Base-by-base conservation (phyloP, 2,113 vertebrate species). In the Drymodes brunneopygia region DNA sequence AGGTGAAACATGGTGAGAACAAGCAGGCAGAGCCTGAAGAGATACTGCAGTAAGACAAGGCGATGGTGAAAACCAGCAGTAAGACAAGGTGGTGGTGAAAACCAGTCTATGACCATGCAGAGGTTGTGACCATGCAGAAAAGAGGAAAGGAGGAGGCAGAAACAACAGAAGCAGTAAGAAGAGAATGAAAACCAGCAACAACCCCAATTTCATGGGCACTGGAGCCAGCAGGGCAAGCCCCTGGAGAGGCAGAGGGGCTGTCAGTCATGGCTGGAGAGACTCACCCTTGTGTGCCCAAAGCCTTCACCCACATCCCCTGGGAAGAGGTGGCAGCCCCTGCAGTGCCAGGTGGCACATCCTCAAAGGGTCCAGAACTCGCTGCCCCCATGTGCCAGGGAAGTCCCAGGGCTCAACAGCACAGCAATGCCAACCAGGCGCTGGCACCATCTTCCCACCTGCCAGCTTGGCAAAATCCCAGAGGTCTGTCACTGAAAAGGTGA, bases 361-460 rank as follows among this genome's bases (percentile, higher is more conserved):
- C 31, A 22, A 11, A 38, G 56, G 33, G 38, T 18, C 47, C 66
- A 35, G 70, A 35, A 6, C 44, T 24, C 0, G 0, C 77, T n/a
- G 58, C 11, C 31, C 45, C 18, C 21, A 4, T 0, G 3, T 1
- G 14, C 67, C 9, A 2, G 44, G 35, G 61, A 31, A 89, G 47
- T 10, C 16, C 23, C 0, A 0, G 40, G 53, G 57, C 48, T 79
- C 53, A 38, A 40, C 29, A 53, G 40, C 67, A 25, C 0, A 0
- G 36, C 31, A 64, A 24, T 3, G 36, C 57, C 69, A 88, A 47
- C 18, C 50, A 42, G 58, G 54, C 0, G 0, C 62, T 51, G 40
- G 54, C 44, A 48, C 44, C 44, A 8, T 36, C 74, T 44, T 83
- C 50, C 48, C 57, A 71, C 33, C 60, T 16, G 4, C 81, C 6